These are phyloP conservation scores for Stictocephala bisonia DNA, from an alignment of 2,888 invertebrate genomes.

Conservation along the genomic window DNA sequence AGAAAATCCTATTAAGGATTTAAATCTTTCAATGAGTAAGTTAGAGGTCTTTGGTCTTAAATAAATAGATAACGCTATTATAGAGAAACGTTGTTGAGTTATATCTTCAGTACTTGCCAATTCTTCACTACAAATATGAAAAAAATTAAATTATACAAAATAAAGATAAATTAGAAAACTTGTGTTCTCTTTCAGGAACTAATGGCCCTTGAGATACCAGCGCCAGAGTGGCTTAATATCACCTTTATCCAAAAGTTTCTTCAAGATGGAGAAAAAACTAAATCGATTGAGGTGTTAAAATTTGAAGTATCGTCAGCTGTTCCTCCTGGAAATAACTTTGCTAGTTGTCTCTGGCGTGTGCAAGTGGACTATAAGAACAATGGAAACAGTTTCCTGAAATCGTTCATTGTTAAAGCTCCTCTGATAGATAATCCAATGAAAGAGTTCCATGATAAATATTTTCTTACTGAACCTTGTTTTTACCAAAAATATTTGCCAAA, in stretches of 20 bases:
- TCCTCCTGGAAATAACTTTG: slow-evolving; percentile 16
- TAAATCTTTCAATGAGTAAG: too few relatives aligned
- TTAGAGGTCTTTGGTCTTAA: too few relatives aligned
- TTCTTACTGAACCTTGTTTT: background rate
- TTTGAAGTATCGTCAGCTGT: background rate
- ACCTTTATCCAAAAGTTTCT: background rate
- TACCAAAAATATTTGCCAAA: slow-evolving; percentile 12
- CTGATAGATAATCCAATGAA: background rate
- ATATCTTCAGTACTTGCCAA: too few relatives aligned
- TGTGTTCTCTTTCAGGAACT: too few relatives aligned
- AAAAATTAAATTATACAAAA: too few relatives aligned
- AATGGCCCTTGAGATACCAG: too few relatives aligned
- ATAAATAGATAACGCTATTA: too few relatives aligned
- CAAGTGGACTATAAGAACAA: slow-evolving; percentile 1
- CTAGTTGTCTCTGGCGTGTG: background rate
- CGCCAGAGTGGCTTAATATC: slow-evolving; percentile 6
- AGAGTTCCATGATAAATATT: background rate
- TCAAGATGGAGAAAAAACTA: background rate
- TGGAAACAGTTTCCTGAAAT: background rate
- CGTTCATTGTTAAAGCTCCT: slow-evolving; percentile 22
- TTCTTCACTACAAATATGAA: too few relatives aligned
- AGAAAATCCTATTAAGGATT: too few relatives aligned
- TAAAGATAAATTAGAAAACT: too few relatives aligned
- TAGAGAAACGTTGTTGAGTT: too few relatives aligned
- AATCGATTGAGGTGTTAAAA: background rate